These are phyloP conservation scores for Trissolcus brochymenae DNA, from an alignment of 2,888 invertebrate species.

Conservation along the genomic window DNA sequence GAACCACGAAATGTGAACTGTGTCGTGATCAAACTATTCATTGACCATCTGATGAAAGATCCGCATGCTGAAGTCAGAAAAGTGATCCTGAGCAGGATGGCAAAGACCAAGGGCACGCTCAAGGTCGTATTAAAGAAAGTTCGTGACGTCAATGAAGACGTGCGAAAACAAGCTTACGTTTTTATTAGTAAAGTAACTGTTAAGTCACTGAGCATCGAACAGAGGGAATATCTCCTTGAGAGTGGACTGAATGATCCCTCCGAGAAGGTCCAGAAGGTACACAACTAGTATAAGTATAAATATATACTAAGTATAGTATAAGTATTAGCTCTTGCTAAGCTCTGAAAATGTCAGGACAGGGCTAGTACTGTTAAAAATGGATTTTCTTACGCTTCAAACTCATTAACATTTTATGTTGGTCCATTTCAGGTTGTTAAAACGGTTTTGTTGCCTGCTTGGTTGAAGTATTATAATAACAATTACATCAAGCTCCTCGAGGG, in stretches of 20 bases:
- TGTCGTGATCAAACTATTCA: slow-evolving; percentile 84
- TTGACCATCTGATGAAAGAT: slow-evolving; percentile 85
- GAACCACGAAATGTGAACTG: slow-evolving; percentile 86
- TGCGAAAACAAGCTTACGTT: slow-evolving; percentile 80
- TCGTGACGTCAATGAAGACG: slow-evolving; percentile 87
- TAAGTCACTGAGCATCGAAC: slow-evolving; percentile 80
- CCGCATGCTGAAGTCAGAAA: slow-evolving; percentile 86
- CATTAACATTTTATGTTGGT: too few relatives aligned
- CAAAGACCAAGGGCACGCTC: slow-evolving; percentile 84
- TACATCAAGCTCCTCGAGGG: slow-evolving; percentile 85
- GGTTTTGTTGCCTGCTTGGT: slow-evolving; percentile 84
- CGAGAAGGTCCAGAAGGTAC: slow-evolving; percentile 75
- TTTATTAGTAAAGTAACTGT: slow-evolving; percentile 78
- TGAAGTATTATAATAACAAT: slow-evolving; percentile 84
- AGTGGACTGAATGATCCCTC: slow-evolving; percentile 82
- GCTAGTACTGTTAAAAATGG: too few relatives aligned
- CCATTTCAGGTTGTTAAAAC: slow-evolving; percentile 73
- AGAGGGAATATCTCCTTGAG: slow-evolving; percentile 80
- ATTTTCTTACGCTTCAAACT: too few relatives aligned
- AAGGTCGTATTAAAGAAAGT: slow-evolving; percentile 84
- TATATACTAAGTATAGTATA: too few relatives aligned
- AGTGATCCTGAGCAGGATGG: slow-evolving; percentile 85
- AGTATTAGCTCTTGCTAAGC: too few relatives aligned
- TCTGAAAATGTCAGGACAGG: too few relatives aligned
- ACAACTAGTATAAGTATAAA: too few relatives aligned